Evolutionary conservation across 2,888 invertebrate species (phyloP).

Genomic region (Leptarthrus brevirostris): DNA sequence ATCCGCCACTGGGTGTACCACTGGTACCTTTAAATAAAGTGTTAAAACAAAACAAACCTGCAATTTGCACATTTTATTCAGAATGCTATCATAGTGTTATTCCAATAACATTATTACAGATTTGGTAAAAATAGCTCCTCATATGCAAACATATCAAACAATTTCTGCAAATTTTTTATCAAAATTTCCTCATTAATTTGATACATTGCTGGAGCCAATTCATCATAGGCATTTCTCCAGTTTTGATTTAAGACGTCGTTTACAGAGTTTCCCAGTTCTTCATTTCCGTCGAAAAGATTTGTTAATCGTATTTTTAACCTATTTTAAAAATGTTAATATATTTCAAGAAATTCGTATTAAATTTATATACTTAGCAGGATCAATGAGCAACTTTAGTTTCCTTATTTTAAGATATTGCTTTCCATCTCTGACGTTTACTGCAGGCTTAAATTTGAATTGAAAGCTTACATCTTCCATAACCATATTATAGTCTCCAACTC

Average conservation of each 20-base stretch:
- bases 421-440: slow-evolving; percentile 50
- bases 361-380: slow-evolving; percentile 51
- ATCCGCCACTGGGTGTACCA: no score
- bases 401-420: slow-evolving; percentile 52
- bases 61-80: no score
- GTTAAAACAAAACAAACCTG: no score
- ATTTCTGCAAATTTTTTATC: background rate
- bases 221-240: slow-evolving; percentile 70
- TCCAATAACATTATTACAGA: no score
- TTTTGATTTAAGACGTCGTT: slow-evolving; percentile 72
- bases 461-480: slow-evolving; percentile 51
- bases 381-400: slow-evolving; percentile 51
- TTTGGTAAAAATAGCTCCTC: slow-evolving; percentile 18
- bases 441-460: slow-evolving; percentile 50
- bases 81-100: no score
- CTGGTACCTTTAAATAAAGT: no score
- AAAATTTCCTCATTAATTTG: background rate
- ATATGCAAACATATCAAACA: slow-evolving; percentile 7
- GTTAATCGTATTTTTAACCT: slow-evolving; percentile 64
- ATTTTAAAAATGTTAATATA: no score
- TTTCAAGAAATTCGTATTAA: background rate
- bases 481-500: slow-evolving; percentile 56
- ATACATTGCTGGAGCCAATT: slow-evolving; percentile 5
- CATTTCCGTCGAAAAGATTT: slow-evolving; percentile 73
- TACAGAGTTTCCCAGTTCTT: slow-evolving; percentile 71